Evolutionary conservation across 2,888 invertebrate genomes (phyloP).

Genomic region (Auanema freiburgensis): DNA sequence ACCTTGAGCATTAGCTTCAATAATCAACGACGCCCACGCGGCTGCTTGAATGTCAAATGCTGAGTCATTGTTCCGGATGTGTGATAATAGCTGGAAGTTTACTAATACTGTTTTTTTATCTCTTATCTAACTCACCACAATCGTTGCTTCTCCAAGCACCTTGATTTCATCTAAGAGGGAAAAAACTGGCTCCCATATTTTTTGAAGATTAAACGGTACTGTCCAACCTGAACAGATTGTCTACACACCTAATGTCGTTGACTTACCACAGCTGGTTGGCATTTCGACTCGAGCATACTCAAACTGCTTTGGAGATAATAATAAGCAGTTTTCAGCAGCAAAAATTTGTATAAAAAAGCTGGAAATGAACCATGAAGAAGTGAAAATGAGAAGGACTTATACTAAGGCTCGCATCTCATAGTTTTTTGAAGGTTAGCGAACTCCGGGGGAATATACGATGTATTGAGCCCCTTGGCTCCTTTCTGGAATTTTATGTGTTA

Average conservation of each 20-base stretch:
- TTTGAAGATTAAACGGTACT: constrained; percentile 7
- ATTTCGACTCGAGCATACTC: background rate
- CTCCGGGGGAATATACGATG: too few relatives aligned
- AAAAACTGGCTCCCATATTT: constrained; percentile 16
- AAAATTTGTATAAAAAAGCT: background rate
- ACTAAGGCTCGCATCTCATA: too few relatives aligned
- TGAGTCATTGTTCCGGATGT: background rate
- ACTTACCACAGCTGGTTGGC: background rate
- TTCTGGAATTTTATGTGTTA: background rate
- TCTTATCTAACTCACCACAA: too few relatives aligned
- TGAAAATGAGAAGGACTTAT: background rate
- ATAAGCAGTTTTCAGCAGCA: background rate
- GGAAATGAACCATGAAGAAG: background rate
- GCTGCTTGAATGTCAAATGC: background rate
- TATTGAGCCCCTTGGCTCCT: too few relatives aligned
- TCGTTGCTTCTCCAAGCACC: background rate
- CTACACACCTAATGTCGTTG: background rate
- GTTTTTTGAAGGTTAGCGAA: too few relatives aligned
- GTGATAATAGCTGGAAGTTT: background rate
- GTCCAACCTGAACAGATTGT: constrained; percentile 12
- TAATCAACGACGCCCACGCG: background rate
- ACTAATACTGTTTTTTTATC: too few relatives aligned
- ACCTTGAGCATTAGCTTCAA: background rate
- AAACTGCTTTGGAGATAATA: background rate
- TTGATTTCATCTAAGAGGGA: background rate